These are phyloP conservation scores for Pseudomyrmex concolor DNA, from an alignment of 1,140 invertebrate species.

Conservation along the genomic window DNA sequence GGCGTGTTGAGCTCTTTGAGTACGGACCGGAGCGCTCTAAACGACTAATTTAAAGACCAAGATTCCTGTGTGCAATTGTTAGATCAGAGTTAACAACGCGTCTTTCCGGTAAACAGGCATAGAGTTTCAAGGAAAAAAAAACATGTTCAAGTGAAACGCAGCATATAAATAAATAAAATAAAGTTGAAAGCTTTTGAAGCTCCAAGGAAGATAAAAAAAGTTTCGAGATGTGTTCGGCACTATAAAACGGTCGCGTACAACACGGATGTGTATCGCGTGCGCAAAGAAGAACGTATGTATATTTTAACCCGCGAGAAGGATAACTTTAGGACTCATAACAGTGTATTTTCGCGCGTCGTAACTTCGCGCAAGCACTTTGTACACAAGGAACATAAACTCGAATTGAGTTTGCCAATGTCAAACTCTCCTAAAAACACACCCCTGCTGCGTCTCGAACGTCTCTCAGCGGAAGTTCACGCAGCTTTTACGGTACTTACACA, in stretches of 20 bases:
- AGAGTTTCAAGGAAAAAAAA: not conserved
- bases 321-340: slow-evolving; percentile 68
- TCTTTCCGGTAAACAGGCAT: not conserved
- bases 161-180: slow-evolving; percentile 24
- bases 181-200: not conserved
- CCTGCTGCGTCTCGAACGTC: slow-evolving; percentile 14
- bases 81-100: not conserved
- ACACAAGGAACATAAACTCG: slow-evolving; percentile 70
- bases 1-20: not conserved
- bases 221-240: slow-evolving; percentile 22
- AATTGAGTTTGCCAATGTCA: slow-evolving; percentile 67
- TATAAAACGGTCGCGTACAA: not conserved
- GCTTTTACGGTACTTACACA: slow-evolving; percentile 62
- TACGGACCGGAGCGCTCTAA: not conserved
- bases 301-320: slow-evolving; percentile 52
- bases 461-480: slow-evolving; percentile 51
- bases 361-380: slow-evolving; percentile 66
- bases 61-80: not conserved
- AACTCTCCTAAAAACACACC: slow-evolving; percentile 65
- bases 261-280: not conserved
- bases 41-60: not conserved
- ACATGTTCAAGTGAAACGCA: not conserved
- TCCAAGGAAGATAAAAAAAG: not conserved
- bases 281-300: slow-evolving; percentile 18
- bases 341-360: slow-evolving; percentile 65